Evolutionary conservation across 2,113 vertebrate species (phyloP).

Genomic region (Vidua macroura): DNA sequence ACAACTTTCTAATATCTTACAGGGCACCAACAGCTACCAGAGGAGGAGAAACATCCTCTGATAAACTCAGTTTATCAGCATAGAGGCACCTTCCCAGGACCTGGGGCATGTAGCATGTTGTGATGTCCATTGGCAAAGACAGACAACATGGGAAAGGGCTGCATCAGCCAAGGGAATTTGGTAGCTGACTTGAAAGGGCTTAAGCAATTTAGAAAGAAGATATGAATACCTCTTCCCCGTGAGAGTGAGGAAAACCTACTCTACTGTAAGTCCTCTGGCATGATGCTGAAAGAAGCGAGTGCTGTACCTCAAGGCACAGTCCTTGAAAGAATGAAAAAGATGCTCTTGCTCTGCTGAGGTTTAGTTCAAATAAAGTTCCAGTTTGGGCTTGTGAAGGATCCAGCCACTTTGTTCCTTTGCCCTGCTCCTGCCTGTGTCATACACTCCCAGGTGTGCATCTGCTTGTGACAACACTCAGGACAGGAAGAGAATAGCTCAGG

Average conservation of each 20-base stretch:
- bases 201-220: background rate
- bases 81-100: background rate
- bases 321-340: background rate
- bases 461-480: background rate
- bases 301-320: background rate
- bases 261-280: background rate
- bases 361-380: background rate
- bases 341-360: background rate
- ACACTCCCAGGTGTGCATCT: background rate
- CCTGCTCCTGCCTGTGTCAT: background rate
- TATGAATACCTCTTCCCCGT: background rate
- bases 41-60: background rate
- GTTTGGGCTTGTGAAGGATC: background rate
- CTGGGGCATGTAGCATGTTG: background rate
- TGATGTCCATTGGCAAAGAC: background rate
- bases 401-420: background rate
- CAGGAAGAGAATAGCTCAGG: background rate
- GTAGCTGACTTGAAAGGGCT: background rate
- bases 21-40: background rate
- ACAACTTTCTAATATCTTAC: background rate
- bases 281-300: background rate
- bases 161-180: background rate
- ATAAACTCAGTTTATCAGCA: background rate
- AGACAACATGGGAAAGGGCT: background rate
- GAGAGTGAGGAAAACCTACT: background rate